Base-by-base conservation (phyloP, 2,797 vertebrate species). In the Falco biarmicus region DNA sequence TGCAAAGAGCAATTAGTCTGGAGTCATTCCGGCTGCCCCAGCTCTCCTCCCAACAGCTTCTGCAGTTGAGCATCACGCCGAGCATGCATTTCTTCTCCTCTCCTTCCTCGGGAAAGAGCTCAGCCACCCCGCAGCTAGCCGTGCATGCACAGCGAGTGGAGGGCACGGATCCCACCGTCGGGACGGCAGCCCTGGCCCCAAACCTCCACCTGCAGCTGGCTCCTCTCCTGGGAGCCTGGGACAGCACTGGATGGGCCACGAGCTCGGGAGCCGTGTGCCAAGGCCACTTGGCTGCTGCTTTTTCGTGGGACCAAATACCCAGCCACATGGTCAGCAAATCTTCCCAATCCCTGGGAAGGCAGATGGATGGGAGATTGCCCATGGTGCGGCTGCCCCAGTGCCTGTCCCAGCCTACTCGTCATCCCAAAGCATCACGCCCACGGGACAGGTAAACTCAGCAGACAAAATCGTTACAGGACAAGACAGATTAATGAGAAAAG, bases 341-440 rank as follows among this genome's bases (percentile, higher is more conserved):
- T 19, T 25, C 51, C 77, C 41, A 1, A 8, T 26, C 16, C 41
- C n/a, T 4, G 0, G 51, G 43, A 22, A 1, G 3, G 53, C n/a
- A 10, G n/a, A 16, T 10, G 3, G 64, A 39, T 0, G 28, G 53
- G 63, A 37, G n/a, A 1, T 43, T 37, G 51, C 51, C 61, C 4
- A 3, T 0, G 2, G n/a, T 7, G 56, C 5, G 32, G 54, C n/a
- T n/a, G 3, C 45, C 13, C 28, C 2, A 1, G 25, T 8, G 15
- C 51, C 69, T 8, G 69, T 41, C 47, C 65, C 65, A 34, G n/a
- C 65, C 22, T 43, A 13, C 34, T 25, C 13, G 1, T 51, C 59
- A 16, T 21, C 47, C 37, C 37, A 15, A 32, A 59, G 57, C 51
- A 65, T 45, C 51, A 3, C 51, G 10, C n/a, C 28, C 10, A 1